Percentiles rank a stretch among this genome's conserved stretches.
Conservation (phyloP, 2,888 invertebrate genomes). For the Seira sanloemensis region DNA sequence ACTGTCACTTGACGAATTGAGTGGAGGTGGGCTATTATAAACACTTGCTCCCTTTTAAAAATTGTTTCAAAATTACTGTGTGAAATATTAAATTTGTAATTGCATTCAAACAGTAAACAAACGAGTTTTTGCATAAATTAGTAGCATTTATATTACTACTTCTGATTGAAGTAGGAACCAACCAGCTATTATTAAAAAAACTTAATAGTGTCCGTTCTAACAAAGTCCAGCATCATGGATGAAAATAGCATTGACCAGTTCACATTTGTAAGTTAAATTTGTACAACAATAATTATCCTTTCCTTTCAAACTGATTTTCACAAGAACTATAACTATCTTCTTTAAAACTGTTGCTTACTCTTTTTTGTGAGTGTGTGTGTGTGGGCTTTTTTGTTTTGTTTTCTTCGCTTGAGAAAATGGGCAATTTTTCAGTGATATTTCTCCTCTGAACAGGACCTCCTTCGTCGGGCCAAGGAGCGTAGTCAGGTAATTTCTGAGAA, state of each 20-base stretch:
- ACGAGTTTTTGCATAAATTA: not conserved
- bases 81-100: no score
- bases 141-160: not conserved
- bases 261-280: constrained; percentile 29
- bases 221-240: constrained; percentile 27
- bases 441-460: constrained; percentile 23
- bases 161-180: not conserved
- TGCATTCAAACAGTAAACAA: no score
- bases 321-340: no score
- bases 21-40: no score
- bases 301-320: no score
- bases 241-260: constrained; percentile 38
- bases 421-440: not conserved
- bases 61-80: no score
- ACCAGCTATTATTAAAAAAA: not conserved
- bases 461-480: constrained; percentile 37
- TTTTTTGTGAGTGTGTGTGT: not conserved
- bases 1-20: no score
- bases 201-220: not conserved
- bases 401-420: no score
- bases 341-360: no score
- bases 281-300: no score
- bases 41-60: no score
- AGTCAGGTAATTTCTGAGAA: constrained; percentile 20
- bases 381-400: not conserved